These are phyloP conservation scores for Microchirus variegatus DNA, from an alignment of 2,797 vertebrate species.

Conservation along the genomic window DNA sequence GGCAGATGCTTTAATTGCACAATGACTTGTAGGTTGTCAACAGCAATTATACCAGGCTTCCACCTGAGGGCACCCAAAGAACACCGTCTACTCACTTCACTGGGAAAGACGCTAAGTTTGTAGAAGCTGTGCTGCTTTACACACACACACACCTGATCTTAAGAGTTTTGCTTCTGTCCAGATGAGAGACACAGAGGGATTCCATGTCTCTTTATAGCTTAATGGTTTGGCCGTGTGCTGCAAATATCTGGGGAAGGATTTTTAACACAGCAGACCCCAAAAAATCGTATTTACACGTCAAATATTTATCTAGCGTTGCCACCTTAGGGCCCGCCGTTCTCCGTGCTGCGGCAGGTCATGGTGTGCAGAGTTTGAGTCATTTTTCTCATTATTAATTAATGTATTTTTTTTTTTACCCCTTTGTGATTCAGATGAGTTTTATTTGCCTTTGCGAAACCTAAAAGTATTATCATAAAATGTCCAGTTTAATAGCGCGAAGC, in stretches of 20 bases:
- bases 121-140: conserved; percentile 32
- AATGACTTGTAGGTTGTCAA: conserved; percentile 77
- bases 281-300: conserved; percentile 78
- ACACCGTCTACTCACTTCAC: conserved; percentile 51
- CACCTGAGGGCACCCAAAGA: conserved; percentile 81
- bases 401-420: conserved; percentile 51
- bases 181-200: conserved; percentile 25
- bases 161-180: conserved; percentile 32
- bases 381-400: conserved; percentile 82
- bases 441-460: conserved; percentile 46
- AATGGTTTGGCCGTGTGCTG: conserved; percentile 48
- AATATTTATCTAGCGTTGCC: conserved; percentile 80
- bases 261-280: conserved; percentile 51
- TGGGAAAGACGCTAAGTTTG: conserved; percentile 19
- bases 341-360: conserved; percentile 65
- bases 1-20: conserved; percentile 83
- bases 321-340: conserved; percentile 74
- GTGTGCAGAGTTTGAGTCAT: conserved; percentile 78
- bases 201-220: conserved; percentile 41
- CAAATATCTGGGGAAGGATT: conserved; percentile 36
- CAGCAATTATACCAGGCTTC: conserved; percentile 72
- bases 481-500: conserved; percentile 52
- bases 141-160: conserved; percentile 37
- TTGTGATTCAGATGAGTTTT: conserved; percentile 68
- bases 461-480: conserved; percentile 61